Evolutionary conservation across 1,140 invertebrate species (phyloP).

Genomic region (Camponotus vicinus): DNA sequence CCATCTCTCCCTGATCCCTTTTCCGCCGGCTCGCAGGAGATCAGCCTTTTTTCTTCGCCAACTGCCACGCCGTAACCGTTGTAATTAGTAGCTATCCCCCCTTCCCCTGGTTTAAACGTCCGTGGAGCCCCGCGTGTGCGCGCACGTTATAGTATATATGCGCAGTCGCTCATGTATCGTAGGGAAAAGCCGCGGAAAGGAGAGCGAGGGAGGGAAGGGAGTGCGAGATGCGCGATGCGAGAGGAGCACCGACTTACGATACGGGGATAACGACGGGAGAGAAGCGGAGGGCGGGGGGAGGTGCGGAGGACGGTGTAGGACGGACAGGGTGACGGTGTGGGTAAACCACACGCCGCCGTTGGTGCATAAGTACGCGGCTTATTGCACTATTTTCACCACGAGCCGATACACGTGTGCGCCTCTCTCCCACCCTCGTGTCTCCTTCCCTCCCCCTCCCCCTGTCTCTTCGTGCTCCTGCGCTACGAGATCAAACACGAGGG

Average conservation of each 20-base stretch:
- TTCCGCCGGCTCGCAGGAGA: conserved; percentile 38
- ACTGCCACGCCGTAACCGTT: conserved; percentile 74
- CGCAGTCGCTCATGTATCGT: conserved; percentile 49
- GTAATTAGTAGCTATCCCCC: conserved; percentile 76
- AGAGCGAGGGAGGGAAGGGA: neutral
- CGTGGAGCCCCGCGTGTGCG: conserved; percentile 52
- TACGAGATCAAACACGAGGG: conserved; percentile 62
- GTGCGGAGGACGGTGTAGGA: conserved; percentile 14
- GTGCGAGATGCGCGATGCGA: conserved; percentile 8
- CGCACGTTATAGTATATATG: conserved; percentile 42
- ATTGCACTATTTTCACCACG: conserved; percentile 74
- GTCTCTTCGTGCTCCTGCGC: conserved; percentile 10
- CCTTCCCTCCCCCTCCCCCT: neutral
- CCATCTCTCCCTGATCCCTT: neutral
- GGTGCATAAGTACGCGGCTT: conserved; percentile 73
- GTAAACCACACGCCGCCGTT: conserved; percentile 69
- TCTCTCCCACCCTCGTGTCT: conserved; percentile 3
- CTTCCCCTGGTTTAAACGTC: conserved; percentile 73
- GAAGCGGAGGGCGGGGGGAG: neutral
- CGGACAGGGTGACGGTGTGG: conserved; percentile 46
- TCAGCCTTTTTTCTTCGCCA: conserved; percentile 67
- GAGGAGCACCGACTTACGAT: conserved; percentile 49
- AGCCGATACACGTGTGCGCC: conserved; percentile 71
- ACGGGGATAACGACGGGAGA: neutral
- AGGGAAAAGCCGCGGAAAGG: conserved; percentile 2